These are phyloP conservation scores for Sus scrofa DNA, from an alignment of 2,113 vertebrate genomes.

Conservation along the genomic window DNA sequence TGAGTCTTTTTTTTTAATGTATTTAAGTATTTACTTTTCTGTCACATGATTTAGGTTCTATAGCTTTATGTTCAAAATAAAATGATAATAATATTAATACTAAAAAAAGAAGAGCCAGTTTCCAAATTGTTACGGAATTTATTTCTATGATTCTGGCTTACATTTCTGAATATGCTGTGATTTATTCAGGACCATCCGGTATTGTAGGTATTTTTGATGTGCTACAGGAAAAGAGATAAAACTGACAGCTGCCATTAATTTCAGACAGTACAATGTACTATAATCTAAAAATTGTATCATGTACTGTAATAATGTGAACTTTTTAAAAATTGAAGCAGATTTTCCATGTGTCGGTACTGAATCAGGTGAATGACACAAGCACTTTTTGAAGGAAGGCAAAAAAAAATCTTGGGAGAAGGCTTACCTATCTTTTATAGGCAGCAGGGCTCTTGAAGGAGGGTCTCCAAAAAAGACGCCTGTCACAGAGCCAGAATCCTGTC, in stretches of 20 bases:
- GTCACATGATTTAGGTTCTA: too few species aligned
- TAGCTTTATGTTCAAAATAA: too few species aligned
- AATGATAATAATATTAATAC: too few species aligned
- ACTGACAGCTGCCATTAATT: background rate
- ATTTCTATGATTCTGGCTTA: conserved; percentile 55
- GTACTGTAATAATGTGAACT: background rate
- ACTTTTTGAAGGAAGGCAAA: conserved; percentile 69
- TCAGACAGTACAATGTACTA: background rate
- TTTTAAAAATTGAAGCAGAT: conserved; percentile 25
- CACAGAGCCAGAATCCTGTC: conserved; percentile 80
- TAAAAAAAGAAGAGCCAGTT: conserved; percentile 13
- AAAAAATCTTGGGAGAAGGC: conserved; percentile 54
- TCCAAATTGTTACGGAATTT: background rate
- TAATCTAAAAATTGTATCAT: background rate
- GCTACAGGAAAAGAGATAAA: background rate
- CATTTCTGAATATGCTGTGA: background rate
- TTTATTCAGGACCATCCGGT: conserved; percentile 28
- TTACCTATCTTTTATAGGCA: conserved; percentile 83
- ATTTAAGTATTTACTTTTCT: too few species aligned
- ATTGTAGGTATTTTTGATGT: background rate
- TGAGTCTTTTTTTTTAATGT: too few species aligned
- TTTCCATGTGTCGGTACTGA: conserved; percentile 48
- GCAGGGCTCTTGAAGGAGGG: conserved; percentile 74
- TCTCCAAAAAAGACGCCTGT: conserved; percentile 74
- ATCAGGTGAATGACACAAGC: conserved; percentile 23